Evolutionary conservation across 2,888 invertebrate species (phyloP).

Genomic region (Platerodrilus igneus): DNA sequence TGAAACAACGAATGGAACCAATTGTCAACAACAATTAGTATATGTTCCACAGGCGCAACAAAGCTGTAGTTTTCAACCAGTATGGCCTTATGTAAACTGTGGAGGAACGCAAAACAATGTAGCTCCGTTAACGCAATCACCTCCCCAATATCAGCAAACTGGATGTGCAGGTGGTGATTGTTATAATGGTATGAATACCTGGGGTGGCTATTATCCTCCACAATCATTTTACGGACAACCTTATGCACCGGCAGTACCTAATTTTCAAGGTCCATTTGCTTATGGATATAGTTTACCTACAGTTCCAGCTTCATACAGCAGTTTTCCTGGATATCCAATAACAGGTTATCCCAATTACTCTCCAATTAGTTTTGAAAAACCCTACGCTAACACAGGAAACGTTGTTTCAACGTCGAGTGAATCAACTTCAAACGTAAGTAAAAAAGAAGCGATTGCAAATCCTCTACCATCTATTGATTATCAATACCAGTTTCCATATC

Average conservation of each 20-base stretch:
- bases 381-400: conserved; percentile 5
- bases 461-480: conserved; percentile 3
- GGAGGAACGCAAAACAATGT: conserved; percentile 32
- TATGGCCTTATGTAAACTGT: conserved; percentile 45
- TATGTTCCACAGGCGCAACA: conserved; percentile 44
- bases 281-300: conserved; percentile 21
- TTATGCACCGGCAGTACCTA: conserved; percentile 33
- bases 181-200: conserved; percentile 39
- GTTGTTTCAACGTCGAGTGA: neutral
- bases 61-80: conserved; percentile 38
- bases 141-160: too few relatives aligned
- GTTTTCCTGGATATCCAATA: conserved; percentile 12
- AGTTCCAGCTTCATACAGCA: conserved; percentile 2
- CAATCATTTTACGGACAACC: conserved; percentile 38
- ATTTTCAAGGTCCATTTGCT: too few relatives aligned
- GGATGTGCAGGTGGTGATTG: conserved; percentile 36
- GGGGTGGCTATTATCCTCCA: conserved; percentile 39
- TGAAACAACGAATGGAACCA: conserved; percentile 10
- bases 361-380: conserved; percentile 17
- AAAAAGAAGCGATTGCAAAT: too few relatives aligned
- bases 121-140: conserved; percentile 17
- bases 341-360: too few relatives aligned
- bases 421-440: too few relatives aligned
- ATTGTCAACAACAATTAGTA: conserved; percentile 37
- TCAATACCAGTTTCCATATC: neutral